Conservation (phyloP, 2,113 vertebrate species). For the Pygoscelis adeliae region DNA sequence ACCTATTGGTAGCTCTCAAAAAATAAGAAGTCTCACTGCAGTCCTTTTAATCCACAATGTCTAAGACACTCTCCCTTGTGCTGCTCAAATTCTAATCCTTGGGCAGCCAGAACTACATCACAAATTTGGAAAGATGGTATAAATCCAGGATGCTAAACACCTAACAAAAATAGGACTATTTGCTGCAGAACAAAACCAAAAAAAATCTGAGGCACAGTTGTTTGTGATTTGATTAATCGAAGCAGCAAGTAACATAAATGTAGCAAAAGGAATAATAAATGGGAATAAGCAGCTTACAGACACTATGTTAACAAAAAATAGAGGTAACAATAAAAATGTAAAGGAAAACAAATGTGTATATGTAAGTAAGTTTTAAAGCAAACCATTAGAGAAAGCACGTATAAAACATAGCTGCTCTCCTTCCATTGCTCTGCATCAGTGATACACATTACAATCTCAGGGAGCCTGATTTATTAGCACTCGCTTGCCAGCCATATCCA, state of each 20-base stretch:
- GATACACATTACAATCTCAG: neutral
- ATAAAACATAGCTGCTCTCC: neutral
- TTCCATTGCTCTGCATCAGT: neutral
- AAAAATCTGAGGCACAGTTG: neutral
- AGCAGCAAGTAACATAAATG: neutral
- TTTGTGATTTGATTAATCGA: neutral
- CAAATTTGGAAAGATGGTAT: neutral
- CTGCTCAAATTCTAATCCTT: neutral
- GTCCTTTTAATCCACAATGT: neutral
- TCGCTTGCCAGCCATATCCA: neutral
- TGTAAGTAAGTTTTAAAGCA: neutral
- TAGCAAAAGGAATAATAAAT: neutral
- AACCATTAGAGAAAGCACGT: neutral
- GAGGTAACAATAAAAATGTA: neutral
- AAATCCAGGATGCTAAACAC: neutral
- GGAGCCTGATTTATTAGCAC: neutral
- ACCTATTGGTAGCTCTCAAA: neutral
- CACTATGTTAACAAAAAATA: neutral
- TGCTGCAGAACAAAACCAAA: neutral
- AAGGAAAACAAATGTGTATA: neutral
- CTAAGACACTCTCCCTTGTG: neutral
- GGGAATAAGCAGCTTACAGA: neutral
- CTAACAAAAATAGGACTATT: neutral
- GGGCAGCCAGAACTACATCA: neutral
- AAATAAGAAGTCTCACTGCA: neutral